These are phyloP conservation scores for Amitus sp. DNA, from an alignment of 2,888 invertebrate genomes.

Conservation along the genomic window DNA sequence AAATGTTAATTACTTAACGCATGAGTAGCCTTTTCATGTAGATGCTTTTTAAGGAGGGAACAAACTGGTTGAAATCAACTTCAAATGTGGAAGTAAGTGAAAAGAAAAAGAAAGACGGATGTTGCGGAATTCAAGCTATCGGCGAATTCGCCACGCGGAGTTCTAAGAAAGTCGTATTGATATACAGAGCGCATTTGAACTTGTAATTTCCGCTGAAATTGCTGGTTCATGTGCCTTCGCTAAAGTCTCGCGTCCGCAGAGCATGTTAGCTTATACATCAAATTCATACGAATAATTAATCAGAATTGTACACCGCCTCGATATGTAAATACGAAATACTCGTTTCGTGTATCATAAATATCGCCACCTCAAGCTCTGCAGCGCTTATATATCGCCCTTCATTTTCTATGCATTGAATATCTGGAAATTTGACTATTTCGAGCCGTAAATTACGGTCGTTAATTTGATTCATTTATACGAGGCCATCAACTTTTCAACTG, in stretches of 20 bases:
- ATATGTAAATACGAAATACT: constrained; percentile 2
- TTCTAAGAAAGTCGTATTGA: background rate
- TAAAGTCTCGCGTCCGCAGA: background rate
- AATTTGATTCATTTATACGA: no score
- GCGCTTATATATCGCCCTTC: background rate
- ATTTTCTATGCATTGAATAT: constrained; percentile 2
- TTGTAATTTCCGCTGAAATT: background rate
- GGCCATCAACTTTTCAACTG: no score
- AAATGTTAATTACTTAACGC: background rate
- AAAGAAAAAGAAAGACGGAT: constrained; percentile 25
- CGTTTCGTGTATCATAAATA: constrained; percentile 3
- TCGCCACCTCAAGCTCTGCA: background rate
- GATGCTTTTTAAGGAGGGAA: constrained; percentile 12
- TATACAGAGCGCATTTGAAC: background rate
- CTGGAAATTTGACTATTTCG: background rate
- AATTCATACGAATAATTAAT: background rate
- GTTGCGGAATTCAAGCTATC: constrained; percentile 40
- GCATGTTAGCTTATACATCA: no score
- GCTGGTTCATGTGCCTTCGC: background rate
- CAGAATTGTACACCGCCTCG: background rate
- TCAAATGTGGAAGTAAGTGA: constrained; percentile 27
- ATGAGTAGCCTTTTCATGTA: background rate
- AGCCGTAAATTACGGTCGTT: background rate
- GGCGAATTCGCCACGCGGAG: constrained; percentile 29
- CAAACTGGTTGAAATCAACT: constrained; percentile 28